Percentiles rank a stretch among this genome's conserved stretches.
phyloP scores from a whole-genome alignment of 2,113 vertebrate genomes.

The Heterocephalus glaber region DNA sequence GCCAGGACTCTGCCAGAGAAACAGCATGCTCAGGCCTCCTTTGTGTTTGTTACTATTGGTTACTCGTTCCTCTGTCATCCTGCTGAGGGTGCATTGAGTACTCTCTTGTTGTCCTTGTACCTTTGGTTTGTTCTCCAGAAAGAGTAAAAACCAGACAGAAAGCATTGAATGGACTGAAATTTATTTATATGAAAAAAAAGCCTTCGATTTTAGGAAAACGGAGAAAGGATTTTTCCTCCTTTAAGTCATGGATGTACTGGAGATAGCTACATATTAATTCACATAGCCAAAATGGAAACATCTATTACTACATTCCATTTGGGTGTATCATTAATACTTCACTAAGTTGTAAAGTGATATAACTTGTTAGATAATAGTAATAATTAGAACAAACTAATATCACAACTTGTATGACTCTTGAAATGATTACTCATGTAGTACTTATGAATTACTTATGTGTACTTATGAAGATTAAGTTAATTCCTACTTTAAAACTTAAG shows the following conservation, averaged over 20 bases:
- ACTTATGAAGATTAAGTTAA: background rate
- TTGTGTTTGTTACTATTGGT: no score
- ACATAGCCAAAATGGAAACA: background rate
- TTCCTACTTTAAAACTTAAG: background rate
- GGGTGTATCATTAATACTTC: background rate
- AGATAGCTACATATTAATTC: background rate
- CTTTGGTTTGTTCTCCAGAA: background rate
- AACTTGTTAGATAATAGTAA: background rate
- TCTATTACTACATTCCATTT: background rate
- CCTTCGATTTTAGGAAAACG: background rate
- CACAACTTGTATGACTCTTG: background rate
- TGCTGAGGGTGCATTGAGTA: background rate
- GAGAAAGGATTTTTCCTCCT: background rate
- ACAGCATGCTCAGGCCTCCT: background rate
- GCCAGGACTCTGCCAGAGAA: background rate
- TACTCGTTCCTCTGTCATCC: background rate
- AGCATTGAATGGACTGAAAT: background rate
- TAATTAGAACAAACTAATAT: background rate
- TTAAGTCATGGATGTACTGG: background rate
- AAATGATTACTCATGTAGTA: background rate
- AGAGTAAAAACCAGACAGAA: background rate
- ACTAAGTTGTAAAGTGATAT: background rate
- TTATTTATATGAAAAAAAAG: background rate
- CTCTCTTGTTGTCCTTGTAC: background rate
- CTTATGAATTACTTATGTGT: constrained; percentile 20